Conservation (phyloP, 2,113 vertebrate species). For the Eudorcas thomsonii region DNA sequence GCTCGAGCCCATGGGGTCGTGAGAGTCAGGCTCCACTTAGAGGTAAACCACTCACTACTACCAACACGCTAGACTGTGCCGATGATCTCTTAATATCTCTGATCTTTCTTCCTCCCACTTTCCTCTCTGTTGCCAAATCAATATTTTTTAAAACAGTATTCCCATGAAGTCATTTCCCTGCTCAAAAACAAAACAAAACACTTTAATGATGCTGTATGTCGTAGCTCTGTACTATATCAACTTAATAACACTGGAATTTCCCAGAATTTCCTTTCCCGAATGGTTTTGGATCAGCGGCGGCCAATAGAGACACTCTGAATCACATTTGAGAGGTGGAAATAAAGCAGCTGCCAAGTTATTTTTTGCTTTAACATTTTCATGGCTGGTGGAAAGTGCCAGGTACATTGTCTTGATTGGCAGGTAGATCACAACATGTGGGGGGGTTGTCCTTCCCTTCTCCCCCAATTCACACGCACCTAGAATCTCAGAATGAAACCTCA, state of each 20-base stretch:
- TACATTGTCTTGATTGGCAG: not conserved
- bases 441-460: not conserved
- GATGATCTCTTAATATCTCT: not conserved
- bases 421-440: not conserved
- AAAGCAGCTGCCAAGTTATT: not conserved
- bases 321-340: not conserved
- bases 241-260: not conserved
- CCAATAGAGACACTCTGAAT: not conserved
- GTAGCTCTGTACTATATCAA: not conserved
- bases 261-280: not conserved
- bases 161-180: not conserved
- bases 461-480: not conserved
- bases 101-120: not conserved
- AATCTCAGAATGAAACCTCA: not conserved
- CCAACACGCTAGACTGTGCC: not conserved
- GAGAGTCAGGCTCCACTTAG: not conserved
- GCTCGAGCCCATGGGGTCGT: not conserved
- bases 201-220: not conserved
- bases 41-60: not conserved
- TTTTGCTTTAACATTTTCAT: not conserved
- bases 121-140: not conserved
- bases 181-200: not conserved
- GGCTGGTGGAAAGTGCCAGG: not conserved
- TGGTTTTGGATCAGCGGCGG: not conserved
- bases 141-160: constrained; percentile 2